A percentile compares a stretch with the other conserved stretches of the same genome.
phyloP scores from a whole-genome alignment of 35 echinoderm and acorn worm species.

The Antedon bifida region DNA sequence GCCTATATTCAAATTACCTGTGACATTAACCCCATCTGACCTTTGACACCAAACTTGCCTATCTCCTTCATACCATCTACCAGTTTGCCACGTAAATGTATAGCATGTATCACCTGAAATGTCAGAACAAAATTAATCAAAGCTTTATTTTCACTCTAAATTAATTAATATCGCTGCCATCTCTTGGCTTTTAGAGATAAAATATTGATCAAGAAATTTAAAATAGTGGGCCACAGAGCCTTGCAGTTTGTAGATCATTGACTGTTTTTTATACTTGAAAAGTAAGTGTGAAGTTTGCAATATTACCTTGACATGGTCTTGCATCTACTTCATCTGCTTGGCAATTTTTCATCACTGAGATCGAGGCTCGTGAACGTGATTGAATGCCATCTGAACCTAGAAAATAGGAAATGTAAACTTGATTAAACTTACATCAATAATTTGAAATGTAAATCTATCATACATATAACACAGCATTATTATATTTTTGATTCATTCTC shows the following conservation, averaged over 20 bases:
- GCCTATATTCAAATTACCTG: slow-evolving; percentile 42
- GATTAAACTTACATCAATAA: neutral
- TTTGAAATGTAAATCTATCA: too few relatives aligned
- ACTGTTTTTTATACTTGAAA: too few relatives aligned
- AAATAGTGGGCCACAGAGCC: too few relatives aligned
- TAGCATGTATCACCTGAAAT: slow-evolving; percentile 43
- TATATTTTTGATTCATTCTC: too few relatives aligned
- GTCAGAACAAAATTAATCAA: neutral
- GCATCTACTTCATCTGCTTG: slow-evolving; percentile 50
- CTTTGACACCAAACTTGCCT: slow-evolving; percentile 90
- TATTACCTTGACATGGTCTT: slow-evolving; percentile 68
- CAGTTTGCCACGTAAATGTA: slow-evolving; percentile 48
- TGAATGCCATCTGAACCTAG: slow-evolving; percentile 68
- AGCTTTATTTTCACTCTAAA: neutral
- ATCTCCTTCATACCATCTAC: slow-evolving; percentile 37
- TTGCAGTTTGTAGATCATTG: too few relatives aligned
- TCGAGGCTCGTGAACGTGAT: slow-evolving; percentile 62
- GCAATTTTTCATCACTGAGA: slow-evolving; percentile 30
- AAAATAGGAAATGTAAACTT: neutral
- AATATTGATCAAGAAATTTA: neutral
- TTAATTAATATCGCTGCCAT: neutral
- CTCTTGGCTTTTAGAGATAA: neutral
- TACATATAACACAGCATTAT: too few relatives aligned
- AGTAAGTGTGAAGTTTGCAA: neutral
- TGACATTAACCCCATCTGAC: slow-evolving; percentile 75